Percentiles rank a stretch among this genome's conserved stretches.
Evolutionary conservation across 1,140 invertebrate species (phyloP).

Genomic region (Augochlora pura): DNA sequence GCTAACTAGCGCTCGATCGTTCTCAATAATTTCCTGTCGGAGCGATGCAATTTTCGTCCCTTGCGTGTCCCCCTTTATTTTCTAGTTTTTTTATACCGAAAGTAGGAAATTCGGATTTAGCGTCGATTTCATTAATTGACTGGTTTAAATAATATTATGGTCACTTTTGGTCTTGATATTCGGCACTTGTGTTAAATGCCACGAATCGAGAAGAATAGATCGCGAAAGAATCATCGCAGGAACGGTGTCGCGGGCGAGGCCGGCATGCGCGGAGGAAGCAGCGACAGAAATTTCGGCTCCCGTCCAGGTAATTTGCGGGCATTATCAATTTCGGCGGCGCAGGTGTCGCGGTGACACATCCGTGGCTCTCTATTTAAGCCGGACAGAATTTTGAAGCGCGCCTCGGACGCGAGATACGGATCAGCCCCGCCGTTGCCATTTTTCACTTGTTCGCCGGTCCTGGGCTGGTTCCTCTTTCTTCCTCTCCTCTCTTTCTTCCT

Average conservation of each 20-base stretch:
- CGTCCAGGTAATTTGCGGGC: not conserved
- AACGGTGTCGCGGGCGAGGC: not conserved
- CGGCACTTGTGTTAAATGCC: too few relatives aligned
- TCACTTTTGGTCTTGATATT: too few relatives aligned
- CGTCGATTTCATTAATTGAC: too few relatives aligned
- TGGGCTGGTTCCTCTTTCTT: slow-evolving; percentile 24
- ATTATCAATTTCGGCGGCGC: slow-evolving; percentile 14
- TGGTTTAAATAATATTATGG: too few relatives aligned
- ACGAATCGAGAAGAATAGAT: too few relatives aligned
- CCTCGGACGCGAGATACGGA: slow-evolving; percentile 2
- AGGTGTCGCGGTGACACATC: not conserved
- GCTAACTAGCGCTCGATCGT: too few relatives aligned
- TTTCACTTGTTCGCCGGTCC: slow-evolving; percentile 34
- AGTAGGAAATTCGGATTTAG: too few relatives aligned
- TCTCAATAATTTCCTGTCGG: too few relatives aligned
- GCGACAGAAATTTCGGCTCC: not conserved
- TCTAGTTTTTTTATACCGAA: too few relatives aligned
- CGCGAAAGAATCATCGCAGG: not conserved
- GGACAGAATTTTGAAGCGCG: slow-evolving; percentile 5
- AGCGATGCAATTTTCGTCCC: too few relatives aligned
- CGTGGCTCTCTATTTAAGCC: slow-evolving; percentile 4
- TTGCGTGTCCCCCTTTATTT: too few relatives aligned
- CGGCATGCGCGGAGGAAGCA: not conserved
- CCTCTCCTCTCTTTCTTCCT: slow-evolving; percentile 23
- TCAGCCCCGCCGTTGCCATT: not conserved